phyloP scores from a whole-genome alignment of 2,113 vertebrate genomes.

The Gobio gobio region DNA sequence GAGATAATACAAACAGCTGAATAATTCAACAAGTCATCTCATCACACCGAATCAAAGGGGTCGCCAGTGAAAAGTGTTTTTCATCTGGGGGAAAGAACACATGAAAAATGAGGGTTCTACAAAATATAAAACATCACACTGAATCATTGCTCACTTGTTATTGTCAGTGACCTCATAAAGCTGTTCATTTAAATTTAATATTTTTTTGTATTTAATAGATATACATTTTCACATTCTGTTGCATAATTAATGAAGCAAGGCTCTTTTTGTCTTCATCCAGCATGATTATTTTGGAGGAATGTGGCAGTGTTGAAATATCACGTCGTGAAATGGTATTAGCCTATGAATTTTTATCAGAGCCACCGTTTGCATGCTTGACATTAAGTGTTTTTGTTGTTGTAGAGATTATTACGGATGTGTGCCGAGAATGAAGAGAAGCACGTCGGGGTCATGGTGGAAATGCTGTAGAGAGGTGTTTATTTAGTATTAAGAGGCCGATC shows the following conservation, averaged over 20 bases:
- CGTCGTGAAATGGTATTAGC: conserved; percentile 8
- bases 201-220: conserved; percentile 25
- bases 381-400: conserved; percentile 39
- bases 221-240: conserved; percentile 23
- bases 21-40: conserved; percentile 35
- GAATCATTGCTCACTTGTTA: conserved; percentile 27
- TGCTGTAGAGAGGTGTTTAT: conserved; percentile 31
- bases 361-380: conserved; percentile 27
- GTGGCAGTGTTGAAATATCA: conserved; percentile 13
- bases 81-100: not conserved
- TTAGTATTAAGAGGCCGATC: conserved; percentile 42
- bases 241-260: conserved; percentile 26
- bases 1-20: conserved; percentile 25
- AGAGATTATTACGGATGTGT: conserved; percentile 38
- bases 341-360: conserved; percentile 26
- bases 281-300: conserved; percentile 24
- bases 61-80: conserved; percentile 20
- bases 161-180: conserved; percentile 28
- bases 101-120: not conserved
- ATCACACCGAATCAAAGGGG: conserved; percentile 5
- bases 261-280: conserved; percentile 29
- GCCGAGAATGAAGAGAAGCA: conserved; percentile 10
- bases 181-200: conserved; percentile 29
- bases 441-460: conserved; percentile 23
- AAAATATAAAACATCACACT: not conserved